These are phyloP conservation scores for Pteruthius melanotis DNA, from an alignment of 2,113 vertebrate species.

Conservation along the genomic window DNA sequence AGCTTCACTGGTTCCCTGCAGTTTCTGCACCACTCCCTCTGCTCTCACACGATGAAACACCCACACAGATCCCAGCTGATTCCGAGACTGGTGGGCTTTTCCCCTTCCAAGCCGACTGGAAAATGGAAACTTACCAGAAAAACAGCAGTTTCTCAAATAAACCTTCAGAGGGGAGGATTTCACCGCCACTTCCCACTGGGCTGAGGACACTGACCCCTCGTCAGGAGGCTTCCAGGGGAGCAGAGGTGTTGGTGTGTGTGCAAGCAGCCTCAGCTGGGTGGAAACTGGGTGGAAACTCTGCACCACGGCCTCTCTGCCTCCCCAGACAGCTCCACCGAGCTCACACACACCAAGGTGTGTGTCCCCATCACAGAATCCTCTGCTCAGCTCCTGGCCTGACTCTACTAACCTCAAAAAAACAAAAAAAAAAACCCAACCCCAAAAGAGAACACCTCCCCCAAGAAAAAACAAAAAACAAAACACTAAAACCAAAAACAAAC, in stretches of 20 bases:
- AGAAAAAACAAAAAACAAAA: no score
- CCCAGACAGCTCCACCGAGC: neutral
- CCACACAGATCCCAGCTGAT: neutral
- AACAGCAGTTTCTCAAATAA: neutral
- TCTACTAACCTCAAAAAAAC: neutral
- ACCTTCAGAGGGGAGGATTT: neutral
- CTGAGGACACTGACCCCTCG: neutral
- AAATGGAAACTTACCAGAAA: neutral
- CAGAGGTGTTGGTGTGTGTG: neutral
- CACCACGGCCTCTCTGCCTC: no score
- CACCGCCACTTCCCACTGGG: accelerated
- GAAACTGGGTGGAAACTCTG: neutral
- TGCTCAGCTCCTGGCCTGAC: neutral
- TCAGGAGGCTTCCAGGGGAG: neutral
- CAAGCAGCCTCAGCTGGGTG: neutral
- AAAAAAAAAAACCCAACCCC: no score
- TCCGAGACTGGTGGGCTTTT: no score
- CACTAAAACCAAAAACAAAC: no score
- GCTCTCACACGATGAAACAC: neutral
- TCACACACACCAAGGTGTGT: neutral
- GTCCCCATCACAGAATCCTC: accelerated
- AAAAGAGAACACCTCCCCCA: no score
- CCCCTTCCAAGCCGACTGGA: neutral
- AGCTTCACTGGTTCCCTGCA: neutral
- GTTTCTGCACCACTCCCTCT: neutral